Percentiles rank a stretch among this genome's conserved stretches.
phyloP scores from a whole-genome alignment of 2,888 invertebrate species.

The Heliconius ismenius region DNA sequence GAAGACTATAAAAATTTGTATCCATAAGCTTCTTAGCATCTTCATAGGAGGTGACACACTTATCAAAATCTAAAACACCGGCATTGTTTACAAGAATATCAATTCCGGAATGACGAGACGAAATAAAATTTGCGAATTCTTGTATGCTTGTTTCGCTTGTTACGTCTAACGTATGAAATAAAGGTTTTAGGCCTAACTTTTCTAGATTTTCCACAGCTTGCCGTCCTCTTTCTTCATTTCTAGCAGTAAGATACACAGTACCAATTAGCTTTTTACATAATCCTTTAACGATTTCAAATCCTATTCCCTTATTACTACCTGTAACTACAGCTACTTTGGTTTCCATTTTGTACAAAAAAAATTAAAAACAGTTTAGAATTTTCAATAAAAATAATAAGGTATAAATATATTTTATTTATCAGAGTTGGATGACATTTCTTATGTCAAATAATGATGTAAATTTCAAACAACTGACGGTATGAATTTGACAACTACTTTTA shows the following conservation, averaged over 20 bases:
- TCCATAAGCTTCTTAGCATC: constrained; percentile 87
- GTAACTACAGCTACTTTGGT: constrained; percentile 80
- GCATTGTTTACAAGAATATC: constrained; percentile 91
- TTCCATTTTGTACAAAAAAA: constrained; percentile 74
- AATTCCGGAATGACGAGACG: constrained; percentile 84
- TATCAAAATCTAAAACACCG: constrained; percentile 85
- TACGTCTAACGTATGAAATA: constrained; percentile 87
- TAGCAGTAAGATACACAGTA: constrained; percentile 87
- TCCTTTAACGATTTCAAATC: constrained; percentile 77
- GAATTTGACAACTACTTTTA: not conserved
- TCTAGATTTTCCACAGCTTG: constrained; percentile 84
- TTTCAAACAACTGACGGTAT: constrained; percentile 7
- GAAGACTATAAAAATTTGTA: constrained; percentile 87
- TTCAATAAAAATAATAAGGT: constrained; percentile 61
- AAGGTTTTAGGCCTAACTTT: constrained; percentile 79
- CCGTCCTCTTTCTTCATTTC: constrained; percentile 83
- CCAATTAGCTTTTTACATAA: constrained; percentile 86
- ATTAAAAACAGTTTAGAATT: constrained; percentile 56
- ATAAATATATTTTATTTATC: constrained; percentile 53
- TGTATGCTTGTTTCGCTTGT: constrained; percentile 83
- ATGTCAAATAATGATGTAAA: constrained; percentile 33
- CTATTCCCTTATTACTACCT: constrained; percentile 75
- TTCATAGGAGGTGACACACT: constrained; percentile 83
- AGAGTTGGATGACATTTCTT: constrained; percentile 48
- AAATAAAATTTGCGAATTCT: constrained; percentile 81